phyloP scores from a whole-genome alignment of 2,113 vertebrate genomes.

The Macrotus californicus region DNA sequence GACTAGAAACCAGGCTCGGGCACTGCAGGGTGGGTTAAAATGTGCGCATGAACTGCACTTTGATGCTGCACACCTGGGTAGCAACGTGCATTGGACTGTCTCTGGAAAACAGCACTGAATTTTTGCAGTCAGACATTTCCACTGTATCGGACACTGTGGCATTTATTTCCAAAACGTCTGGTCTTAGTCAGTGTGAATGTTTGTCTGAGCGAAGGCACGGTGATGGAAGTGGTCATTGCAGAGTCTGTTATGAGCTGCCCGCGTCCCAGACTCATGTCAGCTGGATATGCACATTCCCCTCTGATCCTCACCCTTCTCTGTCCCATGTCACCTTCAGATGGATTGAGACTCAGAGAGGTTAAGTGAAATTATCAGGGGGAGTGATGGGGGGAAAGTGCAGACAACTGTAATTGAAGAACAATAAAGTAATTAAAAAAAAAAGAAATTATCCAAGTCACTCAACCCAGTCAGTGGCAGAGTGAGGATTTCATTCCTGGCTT shows the following conservation, averaged over 20 bases:
- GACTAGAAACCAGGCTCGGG: too few relatives aligned
- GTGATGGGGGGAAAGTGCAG: too few relatives aligned
- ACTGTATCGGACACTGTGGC: background rate
- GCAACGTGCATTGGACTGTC: background rate
- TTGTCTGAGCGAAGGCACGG: background rate
- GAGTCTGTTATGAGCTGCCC: background rate
- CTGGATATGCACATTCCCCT: accelerated
- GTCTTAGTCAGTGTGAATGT: background rate
- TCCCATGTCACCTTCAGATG: background rate
- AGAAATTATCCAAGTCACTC: background rate
- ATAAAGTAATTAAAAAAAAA: too few relatives aligned
- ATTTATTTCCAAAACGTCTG: background rate
- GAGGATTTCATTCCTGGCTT: background rate
- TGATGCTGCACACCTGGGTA: background rate
- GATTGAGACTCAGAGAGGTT: background rate
- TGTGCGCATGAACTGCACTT: background rate
- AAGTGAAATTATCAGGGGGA: background rate
- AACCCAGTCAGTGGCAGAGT: background rate
- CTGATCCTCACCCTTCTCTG: background rate
- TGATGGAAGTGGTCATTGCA: accelerated
- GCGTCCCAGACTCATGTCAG: background rate
- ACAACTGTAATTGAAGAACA: too few relatives aligned
- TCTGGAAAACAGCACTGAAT: background rate
- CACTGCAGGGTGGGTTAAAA: background rate
- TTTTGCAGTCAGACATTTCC: background rate